Percentiles rank a stretch among this genome's conserved stretches.
Conservation (phyloP, 1,140 invertebrate species). For the Bombyx mori region ASM3026992v2 NC_085117.1:7553001-7553500, state of each 20-base stretch:
- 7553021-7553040: conserved; percentile 8
- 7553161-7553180: conserved; percentile 1
- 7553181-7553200: conserved; percentile 7
- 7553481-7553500: conserved; percentile 8
- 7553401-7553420: neutral
- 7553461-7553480: conserved; percentile 16
- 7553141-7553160: conserved; percentile 1
- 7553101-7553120: conserved; percentile 7
- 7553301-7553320: no score
- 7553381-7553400: neutral
- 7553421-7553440: conserved; percentile 12
- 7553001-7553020: conserved; percentile 64
- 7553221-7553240: neutral
- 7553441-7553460: conserved; percentile 15
- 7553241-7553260: neutral
- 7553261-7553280: neutral
- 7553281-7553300: neutral
- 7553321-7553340: no score
- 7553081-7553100: conserved; percentile 4
- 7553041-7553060: conserved; percentile 1
- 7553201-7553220: neutral
- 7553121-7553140: conserved; percentile 7
- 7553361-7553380: neutral
- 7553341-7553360: neutral
- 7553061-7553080: conserved; percentile 8